These are phyloP conservation scores for Megalurothrips usitatus DNA, from an alignment of 2,888 invertebrate genomes.

Conservation along the genomic window DNA sequence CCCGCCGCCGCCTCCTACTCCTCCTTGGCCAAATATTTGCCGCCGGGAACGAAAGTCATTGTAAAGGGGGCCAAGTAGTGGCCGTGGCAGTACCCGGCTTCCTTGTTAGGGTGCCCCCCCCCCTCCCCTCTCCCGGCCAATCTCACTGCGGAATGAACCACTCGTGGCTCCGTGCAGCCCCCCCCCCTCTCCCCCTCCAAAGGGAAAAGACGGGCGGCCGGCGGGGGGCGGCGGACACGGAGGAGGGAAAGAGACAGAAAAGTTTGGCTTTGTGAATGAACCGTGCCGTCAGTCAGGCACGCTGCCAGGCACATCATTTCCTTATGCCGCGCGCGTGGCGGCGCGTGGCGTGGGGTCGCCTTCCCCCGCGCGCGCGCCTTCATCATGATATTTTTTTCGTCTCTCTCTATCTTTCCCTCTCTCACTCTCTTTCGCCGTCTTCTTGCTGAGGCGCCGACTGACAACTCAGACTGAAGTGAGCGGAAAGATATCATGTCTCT, in stretches of 20 bases:
- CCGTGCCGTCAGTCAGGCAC: background rate
- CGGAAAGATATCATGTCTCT: too few relatives aligned
- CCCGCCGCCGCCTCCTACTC: background rate
- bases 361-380: too few relatives aligned
- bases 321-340: background rate
- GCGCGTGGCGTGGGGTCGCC: too few relatives aligned
- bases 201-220: background rate
- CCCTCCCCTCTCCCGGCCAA: background rate
- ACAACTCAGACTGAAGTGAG: too few relatives aligned
- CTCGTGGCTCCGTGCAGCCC: background rate
- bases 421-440: too few relatives aligned
- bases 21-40: background rate
- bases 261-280: slow-evolving; percentile 6
- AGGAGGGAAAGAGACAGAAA: background rate
- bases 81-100: background rate
- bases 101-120: background rate
- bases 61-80: slow-evolving; percentile 1
- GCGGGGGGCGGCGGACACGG: background rate
- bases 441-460: too few relatives aligned
- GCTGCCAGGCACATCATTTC: background rate
- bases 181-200: background rate
- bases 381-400: too few relatives aligned
- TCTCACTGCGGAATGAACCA: too few relatives aligned
- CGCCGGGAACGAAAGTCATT: slow-evolving; percentile 1
- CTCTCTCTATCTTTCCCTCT: too few relatives aligned